phyloP scores from a whole-genome alignment of 2,797 vertebrate genomes.

The Acestrorhynchus altus region DNA sequence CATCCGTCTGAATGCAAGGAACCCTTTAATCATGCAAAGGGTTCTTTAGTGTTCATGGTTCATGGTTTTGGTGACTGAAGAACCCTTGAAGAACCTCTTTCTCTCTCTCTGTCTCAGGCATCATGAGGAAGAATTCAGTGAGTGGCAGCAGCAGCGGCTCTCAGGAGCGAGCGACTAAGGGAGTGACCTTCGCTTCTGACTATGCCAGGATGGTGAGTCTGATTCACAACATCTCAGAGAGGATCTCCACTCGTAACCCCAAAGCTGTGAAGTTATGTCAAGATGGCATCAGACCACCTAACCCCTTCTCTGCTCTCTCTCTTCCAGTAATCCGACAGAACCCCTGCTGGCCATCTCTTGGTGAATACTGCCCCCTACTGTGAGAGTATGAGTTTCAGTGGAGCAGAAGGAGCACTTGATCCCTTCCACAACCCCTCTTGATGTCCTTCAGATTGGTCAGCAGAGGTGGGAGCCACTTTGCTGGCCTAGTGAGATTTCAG shows the following conservation, averaged over 20 bases:
- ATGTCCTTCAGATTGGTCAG: neutral
- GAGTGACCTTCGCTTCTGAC: slow-evolving; percentile 86
- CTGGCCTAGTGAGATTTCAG: neutral
- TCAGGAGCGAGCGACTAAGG: slow-evolving; percentile 84
- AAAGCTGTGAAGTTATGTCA: too few species aligned
- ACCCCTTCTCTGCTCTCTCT: neutral
- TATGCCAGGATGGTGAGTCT: slow-evolving; percentile 79
- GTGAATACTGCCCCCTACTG: neutral
- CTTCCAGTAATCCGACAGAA: neutral
- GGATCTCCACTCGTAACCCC: neutral
- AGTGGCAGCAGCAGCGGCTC: slow-evolving; percentile 87
- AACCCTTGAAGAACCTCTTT: too few species aligned
- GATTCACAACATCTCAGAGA: neutral
- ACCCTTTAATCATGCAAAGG: too few species aligned
- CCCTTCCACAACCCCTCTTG: neutral
- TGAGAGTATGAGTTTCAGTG: neutral
- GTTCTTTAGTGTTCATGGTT: too few species aligned
- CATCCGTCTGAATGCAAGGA: too few species aligned
- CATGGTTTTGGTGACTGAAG: too few species aligned
- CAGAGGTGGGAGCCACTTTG: neutral
- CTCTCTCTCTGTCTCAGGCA: slow-evolving; percentile 74
- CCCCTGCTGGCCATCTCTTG: neutral
- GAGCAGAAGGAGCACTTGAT: neutral
- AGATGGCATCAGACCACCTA: too few species aligned
- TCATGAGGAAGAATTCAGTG: slow-evolving; percentile 86